A percentile compares a stretch with the other conserved stretches of the same genome.
phyloP scores from a whole-genome alignment of 2,888 invertebrate species.

The Eristalis tenax region DNA sequence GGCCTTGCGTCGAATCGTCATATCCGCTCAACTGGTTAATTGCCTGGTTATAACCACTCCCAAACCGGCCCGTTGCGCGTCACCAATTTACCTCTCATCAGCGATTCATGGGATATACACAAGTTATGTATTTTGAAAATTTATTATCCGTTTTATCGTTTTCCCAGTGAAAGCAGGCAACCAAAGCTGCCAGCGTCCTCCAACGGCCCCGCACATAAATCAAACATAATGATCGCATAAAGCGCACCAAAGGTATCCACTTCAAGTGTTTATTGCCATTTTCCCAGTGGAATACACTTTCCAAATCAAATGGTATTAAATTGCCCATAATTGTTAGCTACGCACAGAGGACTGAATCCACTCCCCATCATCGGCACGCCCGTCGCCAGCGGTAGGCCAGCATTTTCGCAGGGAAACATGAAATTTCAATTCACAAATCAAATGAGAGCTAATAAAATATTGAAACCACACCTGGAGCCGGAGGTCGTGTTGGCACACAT shows the following conservation, averaged over 20 bases:
- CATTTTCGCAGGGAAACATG: not conserved
- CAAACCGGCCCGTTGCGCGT: conserved; percentile 9
- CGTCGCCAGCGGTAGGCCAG: not conserved
- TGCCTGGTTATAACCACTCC: not conserved
- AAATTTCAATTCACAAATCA: conserved; percentile 17
- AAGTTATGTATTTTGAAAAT: conserved; percentile 20
- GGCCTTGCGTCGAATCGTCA: not conserved
- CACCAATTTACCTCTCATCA: conserved; percentile 26
- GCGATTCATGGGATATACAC: conserved; percentile 25
- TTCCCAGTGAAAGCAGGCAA: not conserved
- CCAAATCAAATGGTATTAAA: conserved; percentile 54
- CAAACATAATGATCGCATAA: conserved; percentile 41
- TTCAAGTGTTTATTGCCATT: conserved; percentile 32
- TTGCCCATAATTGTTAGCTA: conserved; percentile 40
- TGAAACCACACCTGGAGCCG: conserved; percentile 21
- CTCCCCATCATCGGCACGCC: no score
- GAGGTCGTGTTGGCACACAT: not conserved
- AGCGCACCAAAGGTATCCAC: conserved; percentile 26
- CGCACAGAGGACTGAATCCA: not conserved
- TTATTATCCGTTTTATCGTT: conserved; percentile 36
- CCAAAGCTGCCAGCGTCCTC: not conserved
- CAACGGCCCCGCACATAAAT: conserved; percentile 8
- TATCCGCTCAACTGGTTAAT: conserved; percentile 5
- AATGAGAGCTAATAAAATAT: conserved; percentile 9
- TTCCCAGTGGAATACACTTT: conserved; percentile 26